phyloP scores from a whole-genome alignment of 1,140 invertebrate species.

The Dryas iulia region DNA sequence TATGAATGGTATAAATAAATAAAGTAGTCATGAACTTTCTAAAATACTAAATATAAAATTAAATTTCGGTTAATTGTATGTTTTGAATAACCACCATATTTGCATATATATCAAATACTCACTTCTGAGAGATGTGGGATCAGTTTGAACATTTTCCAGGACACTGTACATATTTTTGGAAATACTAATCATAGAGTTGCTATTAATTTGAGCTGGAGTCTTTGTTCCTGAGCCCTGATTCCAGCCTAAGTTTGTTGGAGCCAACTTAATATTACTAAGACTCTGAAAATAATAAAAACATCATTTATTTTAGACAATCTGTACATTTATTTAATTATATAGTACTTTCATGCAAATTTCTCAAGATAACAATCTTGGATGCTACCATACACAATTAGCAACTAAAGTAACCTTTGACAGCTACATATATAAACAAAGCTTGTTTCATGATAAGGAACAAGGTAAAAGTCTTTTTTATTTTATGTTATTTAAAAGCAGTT shows the following conservation, averaged over 20 bases:
- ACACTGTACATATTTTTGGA: conserved; percentile 66
- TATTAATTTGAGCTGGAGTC: conserved; percentile 49
- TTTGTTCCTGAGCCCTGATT: conserved; percentile 65
- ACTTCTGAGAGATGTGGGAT: conserved; percentile 60
- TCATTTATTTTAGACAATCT: no score
- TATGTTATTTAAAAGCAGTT: no score
- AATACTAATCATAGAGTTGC: conserved; percentile 57
- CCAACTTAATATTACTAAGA: conserved; percentile 63
- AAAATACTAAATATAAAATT: background rate
- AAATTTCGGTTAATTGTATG: no score
- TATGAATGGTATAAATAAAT: background rate
- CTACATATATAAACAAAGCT: background rate
- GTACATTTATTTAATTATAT: background rate
- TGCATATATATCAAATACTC: no score
- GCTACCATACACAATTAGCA: no score
- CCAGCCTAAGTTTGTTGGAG: conserved; percentile 55
- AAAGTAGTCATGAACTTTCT: background rate
- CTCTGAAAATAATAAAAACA: conserved; percentile 43
- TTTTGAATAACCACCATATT: no score
- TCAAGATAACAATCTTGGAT: no score
- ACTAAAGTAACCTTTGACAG: background rate
- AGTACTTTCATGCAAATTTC: no score
- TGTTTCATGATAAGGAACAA: background rate
- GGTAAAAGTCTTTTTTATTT: no score
- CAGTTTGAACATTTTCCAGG: conserved; percentile 54